Conservation (phyloP, 2,797 vertebrate species). For the Esox lucius region DNA sequence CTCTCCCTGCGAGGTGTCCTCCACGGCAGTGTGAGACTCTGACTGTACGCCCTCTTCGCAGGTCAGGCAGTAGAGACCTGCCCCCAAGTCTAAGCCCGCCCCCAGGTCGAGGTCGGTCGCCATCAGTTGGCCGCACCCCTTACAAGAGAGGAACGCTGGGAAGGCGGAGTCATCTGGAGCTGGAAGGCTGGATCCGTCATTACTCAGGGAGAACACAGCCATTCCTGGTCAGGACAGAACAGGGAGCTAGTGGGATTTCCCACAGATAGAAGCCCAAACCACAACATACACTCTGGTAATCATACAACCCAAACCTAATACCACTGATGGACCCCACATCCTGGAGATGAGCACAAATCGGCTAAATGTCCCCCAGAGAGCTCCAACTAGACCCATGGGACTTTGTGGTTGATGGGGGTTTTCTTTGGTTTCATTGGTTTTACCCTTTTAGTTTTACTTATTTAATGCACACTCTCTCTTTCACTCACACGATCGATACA, state of each 20-base stretch:
- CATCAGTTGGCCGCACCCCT: slow-evolving; percentile 80
- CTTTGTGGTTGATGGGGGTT: too few relatives aligned
- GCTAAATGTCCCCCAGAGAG: too few relatives aligned
- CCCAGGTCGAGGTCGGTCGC: slow-evolving; percentile 72
- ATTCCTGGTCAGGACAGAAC: slow-evolving; percentile 65
- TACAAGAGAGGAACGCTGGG: slow-evolving; percentile 73
- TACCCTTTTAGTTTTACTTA: too few relatives aligned
- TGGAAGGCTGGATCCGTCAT: slow-evolving; percentile 46
- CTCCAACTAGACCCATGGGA: too few relatives aligned
- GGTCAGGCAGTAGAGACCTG: slow-evolving; percentile 71
- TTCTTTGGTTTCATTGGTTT: too few relatives aligned
- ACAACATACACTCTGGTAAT: too few relatives aligned
- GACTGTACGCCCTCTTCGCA: slow-evolving; percentile 58
- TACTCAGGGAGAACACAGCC: slow-evolving; percentile 82
- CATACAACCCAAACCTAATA: too few relatives aligned
- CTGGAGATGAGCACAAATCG: too few relatives aligned
- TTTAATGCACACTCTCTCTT: too few relatives aligned
- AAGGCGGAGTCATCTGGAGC: slow-evolving; percentile 62
- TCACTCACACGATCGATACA: too few relatives aligned
- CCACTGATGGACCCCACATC: too few relatives aligned
- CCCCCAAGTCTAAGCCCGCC: slow-evolving; percentile 72
- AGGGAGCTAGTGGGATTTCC: neutral
- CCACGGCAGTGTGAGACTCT: slow-evolving; percentile 26
- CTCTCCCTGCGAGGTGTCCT: slow-evolving; percentile 34
- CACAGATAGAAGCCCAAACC: too few relatives aligned